phyloP scores from a whole-genome alignment of 2,888 invertebrate species.

The Nebria brevicollis region DNA sequence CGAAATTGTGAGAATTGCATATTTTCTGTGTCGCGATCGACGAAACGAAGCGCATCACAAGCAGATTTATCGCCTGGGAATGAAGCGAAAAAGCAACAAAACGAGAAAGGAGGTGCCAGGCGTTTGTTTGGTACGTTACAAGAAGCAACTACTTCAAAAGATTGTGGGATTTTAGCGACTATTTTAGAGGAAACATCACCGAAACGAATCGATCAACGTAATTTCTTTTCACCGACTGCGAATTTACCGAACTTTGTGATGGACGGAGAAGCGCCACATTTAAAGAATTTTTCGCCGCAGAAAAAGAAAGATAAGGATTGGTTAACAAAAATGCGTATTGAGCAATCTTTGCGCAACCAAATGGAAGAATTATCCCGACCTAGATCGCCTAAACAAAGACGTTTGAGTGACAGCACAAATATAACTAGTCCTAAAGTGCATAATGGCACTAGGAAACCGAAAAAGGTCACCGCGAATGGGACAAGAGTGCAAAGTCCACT shows the following conservation, averaged over 20 bases:
- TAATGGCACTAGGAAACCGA: slow-evolving; percentile 43
- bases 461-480: slow-evolving; percentile 17
- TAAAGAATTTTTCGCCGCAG: slow-evolving; percentile 75
- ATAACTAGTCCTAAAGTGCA: slow-evolving; percentile 49
- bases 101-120: slow-evolving; percentile 59
- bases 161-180: slow-evolving; percentile 53
- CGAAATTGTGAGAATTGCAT: slow-evolving; percentile 55
- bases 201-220: neutral
- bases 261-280: slow-evolving; percentile 81
- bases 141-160: slow-evolving; percentile 51
- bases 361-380: slow-evolving; percentile 53
- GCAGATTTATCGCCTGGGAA: slow-evolving; percentile 15
- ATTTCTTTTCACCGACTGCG: slow-evolving; percentile 68
- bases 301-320: slow-evolving; percentile 76
- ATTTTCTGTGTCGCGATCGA: slow-evolving; percentile 40
- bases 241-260: slow-evolving; percentile 81
- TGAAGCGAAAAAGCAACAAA: slow-evolving; percentile 61
- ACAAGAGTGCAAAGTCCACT: slow-evolving; percentile 51
- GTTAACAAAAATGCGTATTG: slow-evolving; percentile 74
- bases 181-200: slow-evolving; percentile 54
- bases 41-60: slow-evolving; percentile 32
- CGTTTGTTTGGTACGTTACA: slow-evolving; percentile 61
- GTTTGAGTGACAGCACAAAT: slow-evolving; percentile 49
- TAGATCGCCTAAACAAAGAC: slow-evolving; percentile 55
- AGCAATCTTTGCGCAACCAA: slow-evolving; percentile 60